phyloP scores from a whole-genome alignment of 2,797 vertebrate species.

The Sarcoramphus papa region DNA sequence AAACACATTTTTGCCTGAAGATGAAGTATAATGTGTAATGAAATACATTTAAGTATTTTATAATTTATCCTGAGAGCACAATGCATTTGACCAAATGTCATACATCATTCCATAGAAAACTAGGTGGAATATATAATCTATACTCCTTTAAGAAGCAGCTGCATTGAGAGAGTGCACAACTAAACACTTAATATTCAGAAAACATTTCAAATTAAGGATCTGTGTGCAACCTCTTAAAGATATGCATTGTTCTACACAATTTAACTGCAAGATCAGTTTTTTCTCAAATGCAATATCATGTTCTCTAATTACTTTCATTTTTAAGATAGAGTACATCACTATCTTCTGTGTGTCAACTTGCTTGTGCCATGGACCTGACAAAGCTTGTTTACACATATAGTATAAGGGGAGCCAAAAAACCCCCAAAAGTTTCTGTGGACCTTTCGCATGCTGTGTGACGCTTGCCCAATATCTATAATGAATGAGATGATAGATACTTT shows the following conservation, averaged over 20 bases:
- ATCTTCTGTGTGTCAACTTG: background rate
- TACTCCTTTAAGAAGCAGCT: background rate
- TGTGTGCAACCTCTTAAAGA: background rate
- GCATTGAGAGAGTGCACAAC: background rate
- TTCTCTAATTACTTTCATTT: background rate
- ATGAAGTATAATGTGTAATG: slow-evolving; percentile 36
- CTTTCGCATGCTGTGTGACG: background rate
- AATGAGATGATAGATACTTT: background rate
- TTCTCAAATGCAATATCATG: background rate
- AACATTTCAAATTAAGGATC: background rate
- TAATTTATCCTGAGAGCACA: slow-evolving; percentile 41
- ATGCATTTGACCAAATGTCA: slow-evolving; percentile 8
- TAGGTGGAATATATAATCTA: background rate
- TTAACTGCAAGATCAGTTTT: background rate
- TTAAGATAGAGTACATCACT: background rate
- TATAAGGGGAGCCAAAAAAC: background rate
- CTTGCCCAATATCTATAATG: background rate
- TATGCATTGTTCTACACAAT: background rate
- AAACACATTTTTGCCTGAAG: slow-evolving; percentile 47
- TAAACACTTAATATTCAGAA: background rate
- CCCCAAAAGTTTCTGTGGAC: background rate
- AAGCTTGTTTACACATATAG: background rate
- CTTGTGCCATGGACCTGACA: background rate
- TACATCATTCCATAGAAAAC: slow-evolving; percentile 32
- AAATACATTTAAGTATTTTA: slow-evolving; percentile 44